phyloP scores from a whole-genome alignment of 1,140 invertebrate genomes.

The Cardiocondyla obscurior region DNA sequence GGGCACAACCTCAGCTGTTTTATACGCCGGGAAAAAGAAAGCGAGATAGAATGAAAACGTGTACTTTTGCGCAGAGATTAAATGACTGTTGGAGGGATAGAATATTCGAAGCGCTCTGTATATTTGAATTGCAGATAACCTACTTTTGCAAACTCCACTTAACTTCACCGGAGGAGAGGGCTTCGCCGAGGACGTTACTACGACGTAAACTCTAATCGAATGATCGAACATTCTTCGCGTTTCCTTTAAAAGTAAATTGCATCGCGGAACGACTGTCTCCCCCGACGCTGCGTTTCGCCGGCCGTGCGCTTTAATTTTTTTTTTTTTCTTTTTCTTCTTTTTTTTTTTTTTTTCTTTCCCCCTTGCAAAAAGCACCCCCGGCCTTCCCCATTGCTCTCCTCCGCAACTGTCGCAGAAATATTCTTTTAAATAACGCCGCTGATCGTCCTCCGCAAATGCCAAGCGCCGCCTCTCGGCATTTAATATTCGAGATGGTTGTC shows the following conservation, averaged over 20 bases:
- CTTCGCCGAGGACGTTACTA: conserved; percentile 48
- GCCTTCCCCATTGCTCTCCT: neutral
- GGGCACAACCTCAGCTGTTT: neutral
- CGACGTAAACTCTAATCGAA: conserved; percentile 37
- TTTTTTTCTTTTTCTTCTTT: too few species aligned
- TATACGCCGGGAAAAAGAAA: neutral
- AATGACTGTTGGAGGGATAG: conserved; percentile 37
- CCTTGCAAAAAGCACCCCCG: neutral
- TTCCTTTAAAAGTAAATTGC: conserved; percentile 36
- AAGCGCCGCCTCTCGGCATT: neutral
- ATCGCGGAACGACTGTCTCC: neutral
- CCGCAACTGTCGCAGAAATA: neutral
- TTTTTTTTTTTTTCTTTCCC: too few species aligned
- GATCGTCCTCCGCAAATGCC: neutral
- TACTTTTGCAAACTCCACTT: conserved; percentile 55
- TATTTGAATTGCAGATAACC: conserved; percentile 63
- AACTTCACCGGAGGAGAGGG: conserved; percentile 21
- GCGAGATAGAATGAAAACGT: conserved; percentile 10
- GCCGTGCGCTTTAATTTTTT: conserved; percentile 36
- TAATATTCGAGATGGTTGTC: conserved; percentile 50
- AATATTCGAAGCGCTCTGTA: conserved; percentile 42
- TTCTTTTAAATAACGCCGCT: conserved; percentile 32
- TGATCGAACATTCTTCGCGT: conserved; percentile 23
- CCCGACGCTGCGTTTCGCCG: neutral
- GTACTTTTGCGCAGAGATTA: conserved; percentile 44